A percentile compares a stretch with the other conserved stretches of the same genome.
Evolutionary conservation across 1,140 invertebrate genomes (phyloP).

Genomic region (Hesperophylax magnus): DNA sequence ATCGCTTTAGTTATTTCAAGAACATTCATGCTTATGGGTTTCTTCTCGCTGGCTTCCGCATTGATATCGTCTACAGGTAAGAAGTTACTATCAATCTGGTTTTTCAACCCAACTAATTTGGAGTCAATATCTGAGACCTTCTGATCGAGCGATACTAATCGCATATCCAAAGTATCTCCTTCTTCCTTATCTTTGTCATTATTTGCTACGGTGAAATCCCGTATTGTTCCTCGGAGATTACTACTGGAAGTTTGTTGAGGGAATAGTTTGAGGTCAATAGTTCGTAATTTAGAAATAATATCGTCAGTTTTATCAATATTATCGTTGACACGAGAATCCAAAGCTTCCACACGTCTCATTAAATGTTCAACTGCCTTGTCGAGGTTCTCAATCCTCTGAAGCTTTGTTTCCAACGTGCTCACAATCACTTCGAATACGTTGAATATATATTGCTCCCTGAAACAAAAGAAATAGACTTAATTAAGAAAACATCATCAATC

Average conservation of each 20-base stretch:
- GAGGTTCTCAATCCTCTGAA: conserved; percentile 88
- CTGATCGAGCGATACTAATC: conserved; percentile 80
- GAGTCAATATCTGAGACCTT: conserved; percentile 86
- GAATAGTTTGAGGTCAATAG: conserved; percentile 81
- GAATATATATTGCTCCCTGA: conserved; percentile 89
- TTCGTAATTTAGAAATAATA: conserved; percentile 81
- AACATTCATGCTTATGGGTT: conserved; percentile 84
- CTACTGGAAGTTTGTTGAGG: conserved; percentile 64
- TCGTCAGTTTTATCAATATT: conserved; percentile 88
- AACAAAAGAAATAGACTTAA: conserved; percentile 65
- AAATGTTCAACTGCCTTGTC: conserved; percentile 89
- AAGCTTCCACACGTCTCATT: conserved; percentile 84
- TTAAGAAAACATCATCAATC: no score
- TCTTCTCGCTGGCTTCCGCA: conserved; percentile 88
- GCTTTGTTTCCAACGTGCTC: conserved; percentile 87
- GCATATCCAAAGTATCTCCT: conserved; percentile 72
- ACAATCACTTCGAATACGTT: conserved; percentile 91
- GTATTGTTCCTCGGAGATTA: conserved; percentile 52
- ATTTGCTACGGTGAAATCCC: conserved; percentile 35
- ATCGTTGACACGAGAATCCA: conserved; percentile 84
- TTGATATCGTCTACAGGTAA: conserved; percentile 85
- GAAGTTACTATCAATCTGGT: conserved; percentile 86
- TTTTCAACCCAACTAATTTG: conserved; percentile 83
- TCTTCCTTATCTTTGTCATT: conserved; percentile 58
- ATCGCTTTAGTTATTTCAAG: conserved; percentile 85